phyloP scores from a whole-genome alignment of 2,888 invertebrate genomes.

The Drosophila neonasuta region DNA sequence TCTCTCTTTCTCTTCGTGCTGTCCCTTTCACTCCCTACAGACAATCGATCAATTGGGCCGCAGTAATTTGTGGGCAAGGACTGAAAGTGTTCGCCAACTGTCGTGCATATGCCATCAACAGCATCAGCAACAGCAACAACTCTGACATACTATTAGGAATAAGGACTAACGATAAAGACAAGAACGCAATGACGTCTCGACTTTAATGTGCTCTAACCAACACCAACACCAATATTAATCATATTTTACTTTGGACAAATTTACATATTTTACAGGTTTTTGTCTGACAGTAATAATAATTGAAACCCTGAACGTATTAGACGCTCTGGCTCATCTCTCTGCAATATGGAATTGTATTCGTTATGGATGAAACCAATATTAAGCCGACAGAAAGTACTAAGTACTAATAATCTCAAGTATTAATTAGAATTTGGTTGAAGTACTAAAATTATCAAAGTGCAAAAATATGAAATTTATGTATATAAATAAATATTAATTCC shows the following conservation, averaged over 20 bases:
- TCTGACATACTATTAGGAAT: conserved; percentile 10
- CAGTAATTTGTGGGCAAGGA: conserved; percentile 75
- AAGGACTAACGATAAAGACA: conserved; percentile 10
- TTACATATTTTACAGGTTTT: too few species aligned
- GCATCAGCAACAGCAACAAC: conserved; percentile 31
- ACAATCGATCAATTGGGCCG: conserved; percentile 76
- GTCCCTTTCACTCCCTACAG: conserved; percentile 46
- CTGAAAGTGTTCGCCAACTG: conserved; percentile 68
- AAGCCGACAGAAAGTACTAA: too few species aligned
- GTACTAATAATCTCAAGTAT: too few species aligned
- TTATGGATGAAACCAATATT: too few species aligned
- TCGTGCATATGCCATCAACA: conserved; percentile 48
- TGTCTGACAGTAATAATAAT: too few species aligned
- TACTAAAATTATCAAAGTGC: too few species aligned
- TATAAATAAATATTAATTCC: too few species aligned
- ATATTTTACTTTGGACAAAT: not conserved
- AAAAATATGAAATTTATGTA: too few species aligned
- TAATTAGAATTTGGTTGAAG: too few species aligned
- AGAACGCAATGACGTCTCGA: not conserved
- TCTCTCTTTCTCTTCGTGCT: conserved; percentile 8
- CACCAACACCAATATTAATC: conserved; percentile 4
- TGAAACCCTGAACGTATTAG: too few species aligned
- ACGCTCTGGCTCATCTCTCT: too few species aligned
- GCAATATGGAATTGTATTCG: too few species aligned
- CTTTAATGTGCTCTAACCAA: conserved; percentile 20